Conservation (phyloP, 2,797 vertebrate species). For the Falco biarmicus region DNA sequence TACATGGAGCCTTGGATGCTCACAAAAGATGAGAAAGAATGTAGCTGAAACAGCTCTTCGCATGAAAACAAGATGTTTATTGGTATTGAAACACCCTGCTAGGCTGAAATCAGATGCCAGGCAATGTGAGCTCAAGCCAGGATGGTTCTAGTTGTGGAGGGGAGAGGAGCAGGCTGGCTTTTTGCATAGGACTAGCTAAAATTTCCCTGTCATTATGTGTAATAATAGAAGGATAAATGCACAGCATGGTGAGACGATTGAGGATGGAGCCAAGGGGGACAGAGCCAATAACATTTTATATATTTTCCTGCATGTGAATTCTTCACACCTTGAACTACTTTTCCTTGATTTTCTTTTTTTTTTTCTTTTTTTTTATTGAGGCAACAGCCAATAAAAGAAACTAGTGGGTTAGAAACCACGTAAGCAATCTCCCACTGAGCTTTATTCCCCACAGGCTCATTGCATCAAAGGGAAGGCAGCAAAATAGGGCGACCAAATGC, state of each 20-base stretch:
- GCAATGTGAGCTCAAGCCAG: not conserved
- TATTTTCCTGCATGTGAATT: conserved; percentile 10
- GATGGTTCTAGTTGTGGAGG: not conserved
- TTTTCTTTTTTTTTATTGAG: not conserved
- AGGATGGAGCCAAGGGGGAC: conserved; percentile 24
- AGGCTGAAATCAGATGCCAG: conserved; percentile 51
- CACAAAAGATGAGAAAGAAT: conserved; percentile 55
- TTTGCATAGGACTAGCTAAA: not conserved
- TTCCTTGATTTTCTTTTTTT: not conserved
- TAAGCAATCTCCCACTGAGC: conserved; percentile 38
- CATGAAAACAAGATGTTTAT: conserved; percentile 67
- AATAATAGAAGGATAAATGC: conserved; percentile 32
- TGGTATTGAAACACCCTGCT: conserved; percentile 51
- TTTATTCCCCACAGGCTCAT: conserved; percentile 28
- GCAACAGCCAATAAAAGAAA: conserved; percentile 29
- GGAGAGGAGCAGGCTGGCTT: not conserved
- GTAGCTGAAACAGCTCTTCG: conserved; percentile 44
- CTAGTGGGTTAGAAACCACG: conserved; percentile 22
- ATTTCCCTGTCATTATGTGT: conserved; percentile 11
- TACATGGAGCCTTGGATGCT: conserved; percentile 51
- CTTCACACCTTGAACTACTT: conserved; percentile 56
- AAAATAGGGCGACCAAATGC: conserved; percentile 42
- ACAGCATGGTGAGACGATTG: not conserved
- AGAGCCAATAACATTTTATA: conserved; percentile 1
- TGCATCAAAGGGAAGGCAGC: conserved; percentile 51